Evolutionary conservation across 2,113 vertebrate genomes (phyloP).

Genomic region (Dasyornis broadbenti): DNA sequence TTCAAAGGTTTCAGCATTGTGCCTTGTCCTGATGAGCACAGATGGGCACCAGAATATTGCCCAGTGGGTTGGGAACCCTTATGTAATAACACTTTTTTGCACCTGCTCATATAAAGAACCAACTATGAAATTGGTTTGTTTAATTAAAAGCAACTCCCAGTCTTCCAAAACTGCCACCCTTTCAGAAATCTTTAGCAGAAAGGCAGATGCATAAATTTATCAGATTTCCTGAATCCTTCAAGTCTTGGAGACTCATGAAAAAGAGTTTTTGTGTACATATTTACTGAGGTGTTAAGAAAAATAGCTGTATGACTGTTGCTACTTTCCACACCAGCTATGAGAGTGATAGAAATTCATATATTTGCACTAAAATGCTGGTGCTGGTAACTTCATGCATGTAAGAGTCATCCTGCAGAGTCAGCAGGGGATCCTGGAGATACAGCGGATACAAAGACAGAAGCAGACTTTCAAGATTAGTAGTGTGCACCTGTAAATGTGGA

Average conservation of each 20-base stretch:
- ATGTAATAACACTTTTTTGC: not conserved
- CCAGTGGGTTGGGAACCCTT: not conserved
- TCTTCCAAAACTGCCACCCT: not conserved
- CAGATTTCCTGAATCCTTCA: not conserved
- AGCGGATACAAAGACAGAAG: not conserved
- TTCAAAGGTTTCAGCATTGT: not conserved
- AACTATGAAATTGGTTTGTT: not conserved
- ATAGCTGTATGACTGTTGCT: not conserved
- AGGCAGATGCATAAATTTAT: not conserved
- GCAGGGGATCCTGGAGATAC: not conserved
- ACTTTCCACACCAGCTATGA: not conserved
- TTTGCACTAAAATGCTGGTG: not conserved
- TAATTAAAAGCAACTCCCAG: slow-evolving; percentile 3
- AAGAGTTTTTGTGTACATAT: not conserved
- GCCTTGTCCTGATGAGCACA: not conserved
- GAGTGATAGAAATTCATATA: not conserved
- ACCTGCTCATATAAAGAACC: not conserved
- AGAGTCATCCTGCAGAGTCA: not conserved
- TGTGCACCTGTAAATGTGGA: not conserved
- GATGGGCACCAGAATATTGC: not conserved
- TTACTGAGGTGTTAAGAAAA: not conserved
- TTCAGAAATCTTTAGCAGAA: not conserved
- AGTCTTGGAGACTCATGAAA: not conserved
- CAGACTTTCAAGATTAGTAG: not conserved
- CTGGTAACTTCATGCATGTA: not conserved